phyloP scores from a whole-genome alignment of 1,140 invertebrate genomes.

The Drosophila nigromelanica region DNA sequence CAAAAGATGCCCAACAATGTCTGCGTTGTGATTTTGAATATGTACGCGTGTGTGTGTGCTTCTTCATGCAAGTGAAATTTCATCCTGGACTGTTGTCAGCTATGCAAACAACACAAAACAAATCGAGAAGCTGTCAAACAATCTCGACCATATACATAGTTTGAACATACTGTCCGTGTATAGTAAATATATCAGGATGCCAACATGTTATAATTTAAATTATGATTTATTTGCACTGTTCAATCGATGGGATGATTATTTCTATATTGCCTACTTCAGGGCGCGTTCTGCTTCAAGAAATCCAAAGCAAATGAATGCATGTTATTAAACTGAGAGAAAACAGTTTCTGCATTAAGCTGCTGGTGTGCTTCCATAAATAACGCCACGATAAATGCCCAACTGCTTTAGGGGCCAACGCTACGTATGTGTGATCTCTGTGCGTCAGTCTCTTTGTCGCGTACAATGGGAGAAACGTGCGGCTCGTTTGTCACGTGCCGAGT shows the following conservation, averaged over 20 bases:
- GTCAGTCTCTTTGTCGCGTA: slow-evolving; percentile 45
- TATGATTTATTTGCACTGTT: slow-evolving; percentile 47
- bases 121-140: slow-evolving; percentile 31
- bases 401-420: slow-evolving; percentile 23
- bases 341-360: slow-evolving; percentile 22
- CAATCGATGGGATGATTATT: slow-evolving; percentile 8
- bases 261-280: slow-evolving; percentile 2
- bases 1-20: slow-evolving; percentile 32
- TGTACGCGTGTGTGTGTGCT: not conserved
- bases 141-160: slow-evolving; percentile 6
- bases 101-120: slow-evolving; percentile 21
- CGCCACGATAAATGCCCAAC: slow-evolving; percentile 23
- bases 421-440: slow-evolving; percentile 58
- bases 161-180: slow-evolving; percentile 9
- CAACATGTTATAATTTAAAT: slow-evolving; percentile 28
- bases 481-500: slow-evolving; percentile 71
- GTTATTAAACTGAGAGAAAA: slow-evolving; percentile 36
- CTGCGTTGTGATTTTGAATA: not conserved
- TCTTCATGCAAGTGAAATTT: not conserved
- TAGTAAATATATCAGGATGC: slow-evolving; percentile 23
- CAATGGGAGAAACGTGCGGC: slow-evolving; percentile 60
- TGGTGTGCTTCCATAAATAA: slow-evolving; percentile 41
- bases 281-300: slow-evolving; percentile 11
- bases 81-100: slow-evolving; percentile 1
- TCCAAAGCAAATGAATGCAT: slow-evolving; percentile 61